Conservation (phyloP, 30 jellyfish, hydroid and myxozoan species). For the Aurelia sp. region DNA sequence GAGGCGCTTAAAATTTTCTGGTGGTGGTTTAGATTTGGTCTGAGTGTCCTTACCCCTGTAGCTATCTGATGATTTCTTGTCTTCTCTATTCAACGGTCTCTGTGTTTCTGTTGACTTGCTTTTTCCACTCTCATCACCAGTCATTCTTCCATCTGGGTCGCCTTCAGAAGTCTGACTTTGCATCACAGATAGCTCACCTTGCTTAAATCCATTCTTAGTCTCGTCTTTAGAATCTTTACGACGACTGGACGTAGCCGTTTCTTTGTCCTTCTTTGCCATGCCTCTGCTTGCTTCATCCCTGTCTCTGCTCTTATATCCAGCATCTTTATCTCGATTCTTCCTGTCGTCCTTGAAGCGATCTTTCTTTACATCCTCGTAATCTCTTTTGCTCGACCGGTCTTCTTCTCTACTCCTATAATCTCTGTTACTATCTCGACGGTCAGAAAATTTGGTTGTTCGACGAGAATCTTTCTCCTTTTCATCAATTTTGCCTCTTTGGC, state of each 20-base stretch:
- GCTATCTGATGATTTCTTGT: conserved; percentile 11
- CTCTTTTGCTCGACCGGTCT: background rate
- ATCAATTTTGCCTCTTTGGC: background rate
- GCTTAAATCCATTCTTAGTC: background rate
- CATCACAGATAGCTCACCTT: background rate
- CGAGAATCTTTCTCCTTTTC: background rate
- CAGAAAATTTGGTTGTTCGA: conserved; percentile 8
- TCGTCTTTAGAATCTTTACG: conserved; percentile 4
- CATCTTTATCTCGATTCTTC: background rate
- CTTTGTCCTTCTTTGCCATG: background rate
- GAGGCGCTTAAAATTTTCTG: conserved; percentile 66
- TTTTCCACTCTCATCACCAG: background rate
- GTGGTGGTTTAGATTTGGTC: conserved; percentile 11
- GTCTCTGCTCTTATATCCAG: conserved; percentile 1
- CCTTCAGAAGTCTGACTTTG: background rate
- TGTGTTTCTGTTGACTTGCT: conserved; percentile 10
- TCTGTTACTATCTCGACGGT: conserved; percentile 1
- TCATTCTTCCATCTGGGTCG: background rate
- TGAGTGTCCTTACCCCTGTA: background rate
- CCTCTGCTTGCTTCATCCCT: background rate
- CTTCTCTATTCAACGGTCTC: conserved; percentile 24
- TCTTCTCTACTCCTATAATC: conserved; percentile 1
- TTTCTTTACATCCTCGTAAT: background rate
- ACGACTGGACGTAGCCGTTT: background rate
- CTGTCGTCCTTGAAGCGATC: background rate